Evolutionary conservation across 2,797 vertebrate genomes (phyloP).

Genomic region (Notamacropus eugenii): DNA sequence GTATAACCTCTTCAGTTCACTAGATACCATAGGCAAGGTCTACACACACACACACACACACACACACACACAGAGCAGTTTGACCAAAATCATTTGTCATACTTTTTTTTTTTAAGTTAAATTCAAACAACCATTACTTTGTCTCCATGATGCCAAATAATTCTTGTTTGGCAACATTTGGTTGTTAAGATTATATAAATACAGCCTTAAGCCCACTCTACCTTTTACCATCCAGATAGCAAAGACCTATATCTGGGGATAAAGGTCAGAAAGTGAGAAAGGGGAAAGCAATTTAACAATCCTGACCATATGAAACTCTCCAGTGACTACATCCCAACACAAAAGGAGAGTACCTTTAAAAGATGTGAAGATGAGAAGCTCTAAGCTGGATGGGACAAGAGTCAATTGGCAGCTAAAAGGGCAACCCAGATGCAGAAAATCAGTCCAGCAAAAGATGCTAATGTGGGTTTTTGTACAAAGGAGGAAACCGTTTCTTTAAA

Average conservation of each 20-base stretch:
- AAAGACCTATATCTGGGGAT: conserved; percentile 58
- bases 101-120: not conserved
- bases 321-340: conserved; percentile 29
- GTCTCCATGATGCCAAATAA: not conserved
- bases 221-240: conserved; percentile 71
- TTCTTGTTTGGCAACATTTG: conserved; percentile 28
- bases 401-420: conserved; percentile 52
- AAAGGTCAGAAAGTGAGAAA: conserved; percentile 37
- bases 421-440: conserved; percentile 56
- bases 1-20: conserved; percentile 35
- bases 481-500: conserved; percentile 69
- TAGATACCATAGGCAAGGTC: conserved; percentile 21
- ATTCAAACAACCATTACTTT: not conserved
- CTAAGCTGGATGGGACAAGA: conserved; percentile 47
- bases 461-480: conserved; percentile 76
- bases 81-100: not conserved
- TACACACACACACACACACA: not conserved
- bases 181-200: conserved; percentile 47
- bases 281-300: conserved; percentile 68
- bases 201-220: conserved; percentile 78
- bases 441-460: conserved; percentile 70
- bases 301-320: conserved; percentile 19
- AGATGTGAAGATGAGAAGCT: not conserved
- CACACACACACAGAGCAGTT: not conserved
- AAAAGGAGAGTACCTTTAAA: not conserved